Evolutionary conservation across 2,797 vertebrate genomes (phyloP).

Genomic region (Hydrocynus forskahlii): DNA sequence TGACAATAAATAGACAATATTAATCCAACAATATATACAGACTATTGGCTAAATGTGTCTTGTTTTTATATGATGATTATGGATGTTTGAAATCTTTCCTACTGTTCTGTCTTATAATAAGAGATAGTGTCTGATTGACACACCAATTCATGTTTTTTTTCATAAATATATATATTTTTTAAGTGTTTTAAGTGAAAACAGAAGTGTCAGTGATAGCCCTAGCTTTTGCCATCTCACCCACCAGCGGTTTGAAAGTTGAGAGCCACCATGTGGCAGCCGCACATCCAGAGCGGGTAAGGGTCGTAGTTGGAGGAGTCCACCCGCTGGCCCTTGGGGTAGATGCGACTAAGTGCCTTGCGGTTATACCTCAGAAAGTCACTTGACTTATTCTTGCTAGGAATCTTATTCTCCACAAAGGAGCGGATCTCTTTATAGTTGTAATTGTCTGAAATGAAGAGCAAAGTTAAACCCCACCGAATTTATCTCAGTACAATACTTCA

Average conservation of each 20-base stretch:
- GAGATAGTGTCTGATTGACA: too few species aligned
- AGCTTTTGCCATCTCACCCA: constrained; percentile 57
- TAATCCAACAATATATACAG: too few species aligned
- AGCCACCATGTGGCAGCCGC: constrained; percentile 94
- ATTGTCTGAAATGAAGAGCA: constrained; percentile 70
- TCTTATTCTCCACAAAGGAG: constrained; percentile 95
- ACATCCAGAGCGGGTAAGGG: constrained; percentile 90
- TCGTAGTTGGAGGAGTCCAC: constrained; percentile 98
- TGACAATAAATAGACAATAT: too few species aligned
- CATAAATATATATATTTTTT: too few species aligned
- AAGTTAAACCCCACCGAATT: neutral
- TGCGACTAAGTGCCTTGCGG: constrained; percentile 88
- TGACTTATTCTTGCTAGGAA: constrained; percentile 80
- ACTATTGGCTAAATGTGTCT: too few species aligned
- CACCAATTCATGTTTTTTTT: too few species aligned
- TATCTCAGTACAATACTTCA: neutral
- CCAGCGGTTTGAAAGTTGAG: constrained; percentile 97
- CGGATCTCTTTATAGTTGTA: constrained; percentile 93
- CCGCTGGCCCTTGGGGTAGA: constrained; percentile 94
- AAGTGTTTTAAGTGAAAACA: too few species aligned
- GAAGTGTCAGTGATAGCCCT: neutral
- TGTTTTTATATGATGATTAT: too few species aligned
- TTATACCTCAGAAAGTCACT: constrained; percentile 88
- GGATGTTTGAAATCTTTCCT: too few species aligned
- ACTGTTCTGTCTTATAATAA: too few species aligned